Evolutionary conservation across 2,888 invertebrate genomes (phyloP), one percentile per base, ranked within the genome.

Genomic region (Alviniconcha strummeri): DNA sequence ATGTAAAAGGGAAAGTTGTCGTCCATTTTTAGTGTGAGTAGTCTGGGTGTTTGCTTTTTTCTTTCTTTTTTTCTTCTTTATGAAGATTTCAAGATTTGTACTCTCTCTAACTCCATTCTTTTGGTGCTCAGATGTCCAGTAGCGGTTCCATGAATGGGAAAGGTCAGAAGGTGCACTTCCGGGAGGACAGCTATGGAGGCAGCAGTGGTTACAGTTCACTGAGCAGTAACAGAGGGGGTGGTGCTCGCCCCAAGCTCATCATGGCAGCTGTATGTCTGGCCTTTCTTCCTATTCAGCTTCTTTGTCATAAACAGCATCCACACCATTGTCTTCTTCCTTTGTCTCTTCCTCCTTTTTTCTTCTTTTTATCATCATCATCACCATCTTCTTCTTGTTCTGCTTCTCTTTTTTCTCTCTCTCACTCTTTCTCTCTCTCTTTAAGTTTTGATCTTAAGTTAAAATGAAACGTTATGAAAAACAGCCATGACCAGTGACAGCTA

Each of bases 141-240:
- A 56, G 67, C 52, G 72, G 80, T 64, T 82, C 84, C 15, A 64
- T 72, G 17, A 84, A 75, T 72, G 84, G 86, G 15, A 87, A 85
- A 81, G 84, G 85, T 78, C 85, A 85, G 75, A 87, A 86, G 80
- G 88, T 88, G 77, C 89, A 90, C 81, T 87, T 87, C 69, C 84
- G 90, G 5, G 90, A 91, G 13, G 88, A 89, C 85, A 90, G 91
- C 82, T 89, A 84, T 72, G 88, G 89, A 0, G 90, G 89, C 5
- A 91, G 91, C 80, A 90, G 90, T 11, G 91, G 91, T 1, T 91
- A 91, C 83, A 90, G 90, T 17, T 91, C 91, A 19, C 78, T 91
- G 52, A 88, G 87, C 83, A 89, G 90, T 79, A 86, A 88, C 15
- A 83, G 84, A 69, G 88, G 88, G 19, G 84, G 84, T 19, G 90